Percentiles rank a stretch among this genome's conserved stretches.
These are phyloP conservation scores for Gambelia wislizenii DNA, from an alignment of 2,797 vertebrate species.

Conservation along the genomic window DNA sequence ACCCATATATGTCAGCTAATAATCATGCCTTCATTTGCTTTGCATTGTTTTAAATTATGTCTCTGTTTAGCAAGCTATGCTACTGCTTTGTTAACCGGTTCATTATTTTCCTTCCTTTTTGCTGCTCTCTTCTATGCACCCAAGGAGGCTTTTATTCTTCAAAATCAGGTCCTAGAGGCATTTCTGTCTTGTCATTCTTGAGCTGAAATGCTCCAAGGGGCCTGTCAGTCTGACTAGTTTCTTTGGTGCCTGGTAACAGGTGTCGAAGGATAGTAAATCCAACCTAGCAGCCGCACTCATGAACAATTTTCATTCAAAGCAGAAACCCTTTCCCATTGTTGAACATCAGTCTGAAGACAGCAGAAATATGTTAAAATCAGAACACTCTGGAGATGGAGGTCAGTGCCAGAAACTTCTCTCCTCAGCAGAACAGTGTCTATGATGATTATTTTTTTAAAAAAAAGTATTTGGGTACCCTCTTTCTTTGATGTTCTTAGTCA, in stretches of 20 bases:
- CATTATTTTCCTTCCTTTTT: slow-evolving; percentile 30
- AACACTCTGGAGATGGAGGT: slow-evolving; percentile 59
- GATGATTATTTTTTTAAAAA: slow-evolving; percentile 10
- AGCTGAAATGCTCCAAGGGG: slow-evolving; percentile 59
- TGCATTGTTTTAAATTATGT: slow-evolving; percentile 56
- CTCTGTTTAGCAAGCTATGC: slow-evolving; percentile 57
- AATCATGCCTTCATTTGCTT: slow-evolving; percentile 32
- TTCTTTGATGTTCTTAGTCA: neutral
- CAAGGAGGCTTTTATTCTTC: slow-evolving; percentile 47
- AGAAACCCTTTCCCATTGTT: slow-evolving; percentile 59
- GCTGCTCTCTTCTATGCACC: slow-evolving; percentile 10
- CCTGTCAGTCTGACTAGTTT: slow-evolving; percentile 50
- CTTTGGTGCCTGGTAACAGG: slow-evolving; percentile 56
- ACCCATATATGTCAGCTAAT: neutral
- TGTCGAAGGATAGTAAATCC: slow-evolving; percentile 64
- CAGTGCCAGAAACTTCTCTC: slow-evolving; percentile 53
- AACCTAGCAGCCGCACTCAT: slow-evolving; percentile 55
- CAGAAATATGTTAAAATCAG: slow-evolving; percentile 54
- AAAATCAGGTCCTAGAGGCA: slow-evolving; percentile 58
- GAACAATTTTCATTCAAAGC: slow-evolving; percentile 63
- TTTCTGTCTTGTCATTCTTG: slow-evolving; percentile 55
- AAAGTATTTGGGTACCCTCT: slow-evolving; percentile 4
- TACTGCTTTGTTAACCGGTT: slow-evolving; percentile 47
- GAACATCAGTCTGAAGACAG: slow-evolving; percentile 58
- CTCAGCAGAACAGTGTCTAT: slow-evolving; percentile 41